Base-by-base conservation (phyloP, 2,888 invertebrate genomes). In the Acheta domesticus region DNA sequence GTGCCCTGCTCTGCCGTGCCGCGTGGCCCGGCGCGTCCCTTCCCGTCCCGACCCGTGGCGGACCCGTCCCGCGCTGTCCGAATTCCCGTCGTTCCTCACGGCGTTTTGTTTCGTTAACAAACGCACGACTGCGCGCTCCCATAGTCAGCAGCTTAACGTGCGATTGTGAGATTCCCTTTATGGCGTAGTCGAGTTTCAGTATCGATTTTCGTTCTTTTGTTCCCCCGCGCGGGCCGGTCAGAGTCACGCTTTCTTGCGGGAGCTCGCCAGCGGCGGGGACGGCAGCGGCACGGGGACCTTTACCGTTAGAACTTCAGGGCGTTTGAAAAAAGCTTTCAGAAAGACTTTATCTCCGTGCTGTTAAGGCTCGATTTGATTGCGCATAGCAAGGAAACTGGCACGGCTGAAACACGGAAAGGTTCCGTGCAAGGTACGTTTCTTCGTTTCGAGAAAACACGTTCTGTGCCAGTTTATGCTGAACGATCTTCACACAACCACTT, bases 161-260 rank as follows among this genome's bases (percentile, higher is more conserved):
- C 62, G 62, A 62, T 62, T n/a, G 62, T 62, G 62, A 62, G 62
- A 19, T 62, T 62, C 62, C 62, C 62, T 62, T 62, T 19, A 62
- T 62, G 62, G n/a, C 62, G 62, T 62, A 62, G 62, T 19, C 62
- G 62, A 14, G 62, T 62, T 62, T 62, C 62, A 19, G 62, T 62
- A 62, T 62, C 62, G 62, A 62, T 62, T 62, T 62, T 62, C 62
- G 62, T 62, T 62, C 62, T 62, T 62, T 62, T 62, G 62, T 62
- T 62, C 62, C 62, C 62, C 62, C 36, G 36, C 36, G 14, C 62
- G 62, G 16, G n/a, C 11, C 62, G n/a, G 62, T 62, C 62, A 14
- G 16, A 62, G 62, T 62, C 62, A 62, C 62, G 62, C 62, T 62
- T 62, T 62, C 62, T 62, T 62, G 62, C 62, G n/a, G 62, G 11